Percentiles rank a stretch among this genome's conserved stretches.
Evolutionary conservation across 2,113 vertebrate genomes (phyloP).

Genomic region (Chionomys nivalis): DNA sequence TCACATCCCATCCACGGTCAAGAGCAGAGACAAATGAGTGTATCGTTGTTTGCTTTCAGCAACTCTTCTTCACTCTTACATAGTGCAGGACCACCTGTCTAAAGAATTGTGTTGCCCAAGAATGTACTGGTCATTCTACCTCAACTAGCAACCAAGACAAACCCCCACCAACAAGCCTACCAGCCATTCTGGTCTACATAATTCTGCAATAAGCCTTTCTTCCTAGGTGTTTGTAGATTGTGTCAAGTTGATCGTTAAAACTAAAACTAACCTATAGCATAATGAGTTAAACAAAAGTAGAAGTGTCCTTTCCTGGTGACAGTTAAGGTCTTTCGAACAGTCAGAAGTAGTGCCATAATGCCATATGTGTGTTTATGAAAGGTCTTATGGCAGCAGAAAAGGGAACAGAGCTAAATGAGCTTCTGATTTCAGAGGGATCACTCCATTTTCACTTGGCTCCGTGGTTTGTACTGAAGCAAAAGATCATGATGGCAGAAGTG

Average conservation of each 20-base stretch:
- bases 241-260: neutral
- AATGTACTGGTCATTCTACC: neutral
- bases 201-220: neutral
- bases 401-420: neutral
- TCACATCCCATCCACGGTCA: neutral
- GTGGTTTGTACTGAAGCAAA: neutral
- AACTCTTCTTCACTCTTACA: neutral
- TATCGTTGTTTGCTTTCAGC: neutral
- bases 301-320: neutral
- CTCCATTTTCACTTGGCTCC: neutral
- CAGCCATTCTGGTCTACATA: neutral
- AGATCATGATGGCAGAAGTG: too few species aligned
- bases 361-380: neutral
- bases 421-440: neutral
- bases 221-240: neutral
- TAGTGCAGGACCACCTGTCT: neutral
- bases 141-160: neutral
- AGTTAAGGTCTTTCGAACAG: neutral
- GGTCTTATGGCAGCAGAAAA: neutral
- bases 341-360: neutral
- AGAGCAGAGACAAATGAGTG: neutral
- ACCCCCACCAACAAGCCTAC: neutral
- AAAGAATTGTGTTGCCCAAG: neutral
- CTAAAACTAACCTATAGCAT: neutral
- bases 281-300: neutral